Evolutionary conservation across 2,888 invertebrate genomes (phyloP).

Genomic region (Chymomyza procnemis): DNA sequence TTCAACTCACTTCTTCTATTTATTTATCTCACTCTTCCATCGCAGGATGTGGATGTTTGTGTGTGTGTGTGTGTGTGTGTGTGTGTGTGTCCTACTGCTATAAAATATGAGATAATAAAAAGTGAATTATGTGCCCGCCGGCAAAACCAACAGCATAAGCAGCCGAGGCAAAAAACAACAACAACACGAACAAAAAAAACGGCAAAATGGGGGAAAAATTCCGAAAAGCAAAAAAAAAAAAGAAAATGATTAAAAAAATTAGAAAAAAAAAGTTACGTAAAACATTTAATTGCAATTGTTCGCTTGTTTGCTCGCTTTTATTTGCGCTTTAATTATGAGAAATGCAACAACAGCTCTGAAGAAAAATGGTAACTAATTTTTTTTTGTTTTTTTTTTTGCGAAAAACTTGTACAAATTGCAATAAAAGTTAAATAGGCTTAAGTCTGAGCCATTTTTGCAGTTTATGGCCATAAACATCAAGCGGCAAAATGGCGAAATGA

Average conservation of each 20-base stretch:
- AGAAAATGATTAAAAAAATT: slow-evolving; percentile 9
- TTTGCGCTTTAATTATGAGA: slow-evolving; percentile 68
- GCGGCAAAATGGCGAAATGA: not conserved
- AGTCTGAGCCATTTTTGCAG: slow-evolving; percentile 24
- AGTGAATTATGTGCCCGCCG: slow-evolving; percentile 64
- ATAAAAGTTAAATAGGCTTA: slow-evolving; percentile 1
- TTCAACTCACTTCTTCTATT: not conserved
- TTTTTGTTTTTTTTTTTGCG: slow-evolving; percentile 32
- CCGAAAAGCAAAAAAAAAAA: slow-evolving; percentile 5
- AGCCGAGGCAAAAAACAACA: slow-evolving; percentile 19
- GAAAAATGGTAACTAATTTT: slow-evolving; percentile 56
- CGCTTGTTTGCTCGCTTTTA: slow-evolving; percentile 63
- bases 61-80: slow-evolving; percentile 8
- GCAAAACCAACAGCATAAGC: slow-evolving; percentile 23
- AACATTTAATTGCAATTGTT: slow-evolving; percentile 63
- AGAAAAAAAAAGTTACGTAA: slow-evolving; percentile 9
- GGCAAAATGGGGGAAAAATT: slow-evolving; percentile 20
- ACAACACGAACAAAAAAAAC: slow-evolving; percentile 26
- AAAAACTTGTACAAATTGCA: slow-evolving; percentile 37
- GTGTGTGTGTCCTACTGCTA: slow-evolving; percentile 36
- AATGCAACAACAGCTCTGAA: slow-evolving; percentile 39
- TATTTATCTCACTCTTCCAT: slow-evolving; percentile 10
- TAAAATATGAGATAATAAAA: slow-evolving; percentile 70
- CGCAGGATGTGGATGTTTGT: slow-evolving; percentile 4
- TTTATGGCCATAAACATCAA: slow-evolving; percentile 34